These are phyloP conservation scores for Timema cristinae DNA, from an alignment of 2,888 invertebrate species.

Conservation along the genomic window DNA sequence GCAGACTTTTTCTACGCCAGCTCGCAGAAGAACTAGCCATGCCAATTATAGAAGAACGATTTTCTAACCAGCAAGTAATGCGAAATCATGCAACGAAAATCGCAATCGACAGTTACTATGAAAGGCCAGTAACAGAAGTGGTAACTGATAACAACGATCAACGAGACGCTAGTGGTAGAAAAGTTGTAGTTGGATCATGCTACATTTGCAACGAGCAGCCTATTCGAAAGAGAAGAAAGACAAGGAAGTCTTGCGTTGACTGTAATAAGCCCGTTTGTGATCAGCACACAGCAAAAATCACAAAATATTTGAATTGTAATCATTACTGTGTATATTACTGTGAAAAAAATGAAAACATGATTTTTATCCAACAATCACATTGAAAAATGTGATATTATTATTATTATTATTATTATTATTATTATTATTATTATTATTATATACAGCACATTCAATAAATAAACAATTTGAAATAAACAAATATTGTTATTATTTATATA, in stretches of 20 bases:
- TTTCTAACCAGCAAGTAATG: slow-evolving; percentile 16
- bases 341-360: slow-evolving; percentile 16
- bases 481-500: slow-evolving; percentile 14
- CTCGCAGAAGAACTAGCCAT: slow-evolving; percentile 7
- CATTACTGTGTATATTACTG: slow-evolving; percentile 13
- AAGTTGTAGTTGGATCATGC: slow-evolving; percentile 10
- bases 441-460: slow-evolving; percentile 2
- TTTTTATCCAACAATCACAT: slow-evolving; percentile 16
- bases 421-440: slow-evolving; percentile 14
- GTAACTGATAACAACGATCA: background rate
- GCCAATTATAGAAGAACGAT: slow-evolving; percentile 17
- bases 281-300: slow-evolving; percentile 18
- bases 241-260: slow-evolving; percentile 13
- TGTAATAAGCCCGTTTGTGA: slow-evolving; percentile 16
- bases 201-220: slow-evolving; percentile 18
- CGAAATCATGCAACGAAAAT: background rate
- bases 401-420: too few relatives aligned
- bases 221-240: slow-evolving; percentile 18
- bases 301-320: slow-evolving; percentile 15
- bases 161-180: slow-evolving; percentile 5
- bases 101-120: slow-evolving; percentile 2
- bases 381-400: slow-evolving; percentile 8
- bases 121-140: slow-evolving; percentile 10
- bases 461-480: slow-evolving; percentile 10
- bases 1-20: slow-evolving; percentile 18